Conservation (phyloP, 2,113 vertebrate species). For the Taxidea taxus region DNA sequence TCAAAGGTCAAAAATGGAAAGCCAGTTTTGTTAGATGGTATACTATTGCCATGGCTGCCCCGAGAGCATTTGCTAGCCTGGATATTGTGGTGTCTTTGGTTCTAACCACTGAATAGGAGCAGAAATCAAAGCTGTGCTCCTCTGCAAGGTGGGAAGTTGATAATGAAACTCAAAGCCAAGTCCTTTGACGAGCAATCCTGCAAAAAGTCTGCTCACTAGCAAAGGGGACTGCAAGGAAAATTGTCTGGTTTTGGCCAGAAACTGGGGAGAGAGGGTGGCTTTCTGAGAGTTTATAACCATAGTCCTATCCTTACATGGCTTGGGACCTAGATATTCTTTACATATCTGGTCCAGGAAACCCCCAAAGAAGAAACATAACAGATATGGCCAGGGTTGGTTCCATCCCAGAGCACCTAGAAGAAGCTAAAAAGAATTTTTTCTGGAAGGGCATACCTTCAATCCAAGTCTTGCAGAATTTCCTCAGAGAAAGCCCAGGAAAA, state of each 20-base stretch:
- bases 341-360: background rate
- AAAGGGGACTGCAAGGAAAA: background rate
- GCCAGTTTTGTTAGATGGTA: background rate
- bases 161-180: background rate
- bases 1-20: background rate
- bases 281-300: background rate
- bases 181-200: background rate
- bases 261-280: background rate
- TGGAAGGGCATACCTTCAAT: background rate
- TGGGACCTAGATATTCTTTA: background rate
- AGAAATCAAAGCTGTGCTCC: background rate
- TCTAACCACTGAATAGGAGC: background rate
- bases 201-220: background rate
- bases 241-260: background rate
- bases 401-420: background rate
- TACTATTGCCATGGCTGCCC: background rate
- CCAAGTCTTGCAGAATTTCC: background rate
- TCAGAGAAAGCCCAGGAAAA: background rate
- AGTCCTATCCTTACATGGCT: background rate
- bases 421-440: background rate
- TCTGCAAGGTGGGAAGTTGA: background rate
- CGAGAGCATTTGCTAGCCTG: background rate
- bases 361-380: background rate
- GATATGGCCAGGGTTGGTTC: background rate
- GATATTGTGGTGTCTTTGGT: background rate